Evolutionary conservation across 2,888 invertebrate species (phyloP), one percentile per base, ranked within the genome.

Genomic region (Penaeus monodon): DNA sequence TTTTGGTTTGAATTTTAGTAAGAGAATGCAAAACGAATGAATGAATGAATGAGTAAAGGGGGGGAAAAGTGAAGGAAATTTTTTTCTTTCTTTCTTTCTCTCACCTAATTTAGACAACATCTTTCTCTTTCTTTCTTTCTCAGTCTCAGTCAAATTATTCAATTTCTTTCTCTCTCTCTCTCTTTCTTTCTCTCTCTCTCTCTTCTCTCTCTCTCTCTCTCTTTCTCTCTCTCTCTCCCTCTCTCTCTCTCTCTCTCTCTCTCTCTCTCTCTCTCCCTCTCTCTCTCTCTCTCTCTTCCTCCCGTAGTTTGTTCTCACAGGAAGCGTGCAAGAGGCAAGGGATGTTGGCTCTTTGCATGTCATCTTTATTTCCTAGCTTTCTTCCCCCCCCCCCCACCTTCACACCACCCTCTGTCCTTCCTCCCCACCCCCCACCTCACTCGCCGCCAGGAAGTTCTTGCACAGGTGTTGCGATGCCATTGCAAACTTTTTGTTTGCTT

Each of bases 271-370:
- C 66, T 33, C 63, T 78, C 63, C 64, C 17, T 44, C 78, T 78
- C 79, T 68, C 66, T 78, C 66, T 68, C 77, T 74, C 65, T 79
- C 44, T 44, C 44, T 44, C 7, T 44, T 44, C 10, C 44, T 44
- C 44, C 44, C 44, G 10, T 44, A 44, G 44, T 29, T 70, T 64
- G 38, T 66, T 80, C 80, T 44, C 65, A 66, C 80, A 66, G 66
- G 80, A 66, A 80, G 66, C 66, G 65, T 66, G 66, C 65, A 65
- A 65, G 38, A 80, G 65, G 65, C 65, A 65, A 65, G 33, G 66
- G 80, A 80, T 80, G 65, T 80, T 64, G 65, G 80, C 66, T 66
- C 80, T 65, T 65, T 66, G 38, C 63, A 38, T 80, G 44, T 65
- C 80, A 66, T 66, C 80, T 29, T 70, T 29, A 24, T 33, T 64